Base-by-base conservation (phyloP, 1,140 invertebrate species). In the Asobara japonica region DNA sequence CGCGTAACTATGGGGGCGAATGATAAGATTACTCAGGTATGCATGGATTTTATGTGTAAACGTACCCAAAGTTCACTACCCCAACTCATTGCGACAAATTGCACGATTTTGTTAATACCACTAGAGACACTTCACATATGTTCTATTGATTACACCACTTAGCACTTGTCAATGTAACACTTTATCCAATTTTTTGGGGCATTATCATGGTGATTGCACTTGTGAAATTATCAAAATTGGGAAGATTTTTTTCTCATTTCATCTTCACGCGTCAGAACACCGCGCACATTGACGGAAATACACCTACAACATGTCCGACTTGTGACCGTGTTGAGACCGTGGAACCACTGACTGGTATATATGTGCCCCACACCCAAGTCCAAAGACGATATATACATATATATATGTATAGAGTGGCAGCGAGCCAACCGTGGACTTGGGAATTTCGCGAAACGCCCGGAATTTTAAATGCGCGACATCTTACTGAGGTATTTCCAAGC, bases 1-100 rank as follows among this genome's bases (percentile, higher is more conserved):
- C 41, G n/a, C 18, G 41, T 38, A n/a, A n/a, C 36, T 8, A 38
- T 16, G 30, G 65, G 48, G 66, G 67, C 25, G n/a, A 2, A n/a
- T 45, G 41, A 45, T 45, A 51, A 10, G 20, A 41, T 45, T 33
- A n/a, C n/a, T n/a, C 13, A 45, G 16, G 30, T 27, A 18, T 25
- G n/a, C 29, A 38, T 41, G 56, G 60, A 56, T 36, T 62, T 16
- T 8, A 22, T 7, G 18, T 31, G 18, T 13, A 4, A 48, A 71
- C 69, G 48, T 62, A 71, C 69, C 69, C 69, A 71, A 65, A 71
- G 69, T 71, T 71, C 69, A 65, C 27, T 71, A 65, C 69, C 69
- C 69, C 69, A 71, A 64, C 69, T 71, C 69, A 71, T 71, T 56
- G 25, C 56, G 30, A 33, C 51, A 51, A 51, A 64, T 20, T 18